phyloP scores from a whole-genome alignment of 2,113 vertebrate genomes.

The Emydocephalus ijimae region DNA sequence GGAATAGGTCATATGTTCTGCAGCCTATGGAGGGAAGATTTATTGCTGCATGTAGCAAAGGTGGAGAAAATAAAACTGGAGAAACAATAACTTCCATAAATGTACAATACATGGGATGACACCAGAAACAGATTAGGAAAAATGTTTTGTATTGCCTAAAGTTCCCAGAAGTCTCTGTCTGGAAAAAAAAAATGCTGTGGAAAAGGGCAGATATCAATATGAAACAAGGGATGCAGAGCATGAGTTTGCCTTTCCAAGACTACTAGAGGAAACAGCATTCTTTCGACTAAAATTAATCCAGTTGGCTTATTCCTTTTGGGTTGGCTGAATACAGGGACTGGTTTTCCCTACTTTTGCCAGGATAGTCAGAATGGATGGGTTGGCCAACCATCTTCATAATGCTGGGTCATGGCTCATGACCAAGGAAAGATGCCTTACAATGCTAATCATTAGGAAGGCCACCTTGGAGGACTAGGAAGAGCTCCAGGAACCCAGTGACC shows the following conservation, averaged over 20 bases:
- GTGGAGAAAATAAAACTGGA: neutral
- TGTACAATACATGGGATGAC: slow-evolving; percentile 1
- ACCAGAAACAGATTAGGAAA: slow-evolving; percentile 8
- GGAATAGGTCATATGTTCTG: slow-evolving; percentile 33
- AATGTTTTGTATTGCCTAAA: fast-evolving
- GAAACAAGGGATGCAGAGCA: too few relatives aligned
- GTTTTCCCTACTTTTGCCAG: neutral
- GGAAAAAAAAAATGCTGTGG: neutral
- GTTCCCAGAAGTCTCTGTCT: neutral
- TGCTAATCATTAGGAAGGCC: neutral
- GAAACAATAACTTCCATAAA: slow-evolving; percentile 4
- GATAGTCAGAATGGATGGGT: neutral
- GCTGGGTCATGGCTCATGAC: neutral
- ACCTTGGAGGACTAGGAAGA: neutral
- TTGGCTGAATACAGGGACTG: neutral
- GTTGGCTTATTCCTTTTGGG: neutral
- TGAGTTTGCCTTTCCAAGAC: neutral
- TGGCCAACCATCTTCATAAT: neutral
- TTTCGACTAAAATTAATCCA: neutral
- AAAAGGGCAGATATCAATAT: neutral
- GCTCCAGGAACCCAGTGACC: neutral
- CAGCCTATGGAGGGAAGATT: slow-evolving; percentile 29
- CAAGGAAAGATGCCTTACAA: neutral
- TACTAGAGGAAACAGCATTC: neutral
- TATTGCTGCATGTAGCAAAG: slow-evolving; percentile 22